These are phyloP conservation scores for Accipiter virgatus DNA, from an alignment of 2,113 vertebrate species.

Conservation along the genomic window DNA sequence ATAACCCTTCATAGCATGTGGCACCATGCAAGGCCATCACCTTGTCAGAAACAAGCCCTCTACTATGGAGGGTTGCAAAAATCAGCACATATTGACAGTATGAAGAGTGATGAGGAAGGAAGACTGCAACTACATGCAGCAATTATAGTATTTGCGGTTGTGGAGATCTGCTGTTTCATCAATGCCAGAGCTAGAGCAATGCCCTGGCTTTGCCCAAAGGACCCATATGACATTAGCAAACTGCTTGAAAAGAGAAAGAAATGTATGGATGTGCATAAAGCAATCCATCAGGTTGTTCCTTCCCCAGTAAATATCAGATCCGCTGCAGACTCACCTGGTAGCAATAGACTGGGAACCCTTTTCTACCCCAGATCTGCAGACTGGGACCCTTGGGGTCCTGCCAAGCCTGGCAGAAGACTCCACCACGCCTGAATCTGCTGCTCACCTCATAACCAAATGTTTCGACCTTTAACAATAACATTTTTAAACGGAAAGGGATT, in stretches of 20 bases:
- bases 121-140: not conserved
- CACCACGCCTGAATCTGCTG: not conserved
- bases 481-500: not conserved
- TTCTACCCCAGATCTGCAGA: not conserved
- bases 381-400: not conserved
- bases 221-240: not conserved
- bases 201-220: not conserved
- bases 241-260: not conserved
- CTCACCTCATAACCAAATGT: not conserved
- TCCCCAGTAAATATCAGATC: not conserved
- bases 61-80: not conserved
- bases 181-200: rapidly evolving
- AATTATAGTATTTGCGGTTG: not conserved
- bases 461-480: not conserved
- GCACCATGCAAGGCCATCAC: not conserved
- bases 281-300: not conserved
- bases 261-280: not conserved
- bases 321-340: not conserved
- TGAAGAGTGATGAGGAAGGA: not conserved
- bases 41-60: not conserved
- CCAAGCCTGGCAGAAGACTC: not conserved
- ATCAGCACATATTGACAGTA: not conserved
- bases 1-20: rapidly evolving
- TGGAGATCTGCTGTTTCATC: not conserved
- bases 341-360: not conserved